Evolutionary conservation across 2,113 vertebrate genomes (phyloP).

Genomic region (Neogobius melanostomus): DNA sequence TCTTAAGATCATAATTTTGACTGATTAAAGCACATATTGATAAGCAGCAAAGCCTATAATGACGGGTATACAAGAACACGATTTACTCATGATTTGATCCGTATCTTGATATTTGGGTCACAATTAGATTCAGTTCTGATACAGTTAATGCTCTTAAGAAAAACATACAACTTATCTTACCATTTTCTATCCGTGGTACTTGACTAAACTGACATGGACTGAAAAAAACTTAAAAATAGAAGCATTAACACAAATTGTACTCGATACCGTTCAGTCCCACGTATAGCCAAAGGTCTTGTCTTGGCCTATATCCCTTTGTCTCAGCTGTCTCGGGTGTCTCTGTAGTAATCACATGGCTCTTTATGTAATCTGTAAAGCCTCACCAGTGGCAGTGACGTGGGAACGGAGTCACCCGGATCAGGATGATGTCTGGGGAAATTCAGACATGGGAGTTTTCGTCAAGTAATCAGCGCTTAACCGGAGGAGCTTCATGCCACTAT

Average conservation of each 20-base stretch:
- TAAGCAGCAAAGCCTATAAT: too few relatives aligned
- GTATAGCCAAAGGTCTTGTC: constrained; percentile 24
- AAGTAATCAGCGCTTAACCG: constrained; percentile 66
- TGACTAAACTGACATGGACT: too few relatives aligned
- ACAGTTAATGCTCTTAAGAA: too few relatives aligned
- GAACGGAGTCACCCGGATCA: constrained; percentile 11
- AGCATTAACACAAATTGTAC: constrained; percentile 69
- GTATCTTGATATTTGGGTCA: too few relatives aligned
- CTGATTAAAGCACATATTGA: too few relatives aligned
- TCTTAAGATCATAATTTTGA: too few relatives aligned
- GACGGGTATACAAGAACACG: too few relatives aligned
- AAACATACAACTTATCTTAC: too few relatives aligned
- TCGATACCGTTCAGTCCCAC: constrained; percentile 44
- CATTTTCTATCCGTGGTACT: too few relatives aligned
- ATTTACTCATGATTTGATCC: too few relatives aligned
- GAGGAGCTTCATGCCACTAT: constrained; percentile 49
- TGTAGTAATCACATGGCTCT: constrained; percentile 11
- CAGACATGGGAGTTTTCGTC: constrained; percentile 33
- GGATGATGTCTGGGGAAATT: constrained; percentile 40
- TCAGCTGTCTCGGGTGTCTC: background rate
- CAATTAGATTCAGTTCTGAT: too few relatives aligned
- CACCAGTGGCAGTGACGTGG: constrained; percentile 39
- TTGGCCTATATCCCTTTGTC: constrained; percentile 6
- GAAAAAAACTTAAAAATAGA: constrained; percentile 7
- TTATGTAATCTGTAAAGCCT: constrained; percentile 35